phyloP scores from a whole-genome alignment of 30 jellyfish, hydroid and myxozoan species.

The Cassiopea andromeda region DNA sequence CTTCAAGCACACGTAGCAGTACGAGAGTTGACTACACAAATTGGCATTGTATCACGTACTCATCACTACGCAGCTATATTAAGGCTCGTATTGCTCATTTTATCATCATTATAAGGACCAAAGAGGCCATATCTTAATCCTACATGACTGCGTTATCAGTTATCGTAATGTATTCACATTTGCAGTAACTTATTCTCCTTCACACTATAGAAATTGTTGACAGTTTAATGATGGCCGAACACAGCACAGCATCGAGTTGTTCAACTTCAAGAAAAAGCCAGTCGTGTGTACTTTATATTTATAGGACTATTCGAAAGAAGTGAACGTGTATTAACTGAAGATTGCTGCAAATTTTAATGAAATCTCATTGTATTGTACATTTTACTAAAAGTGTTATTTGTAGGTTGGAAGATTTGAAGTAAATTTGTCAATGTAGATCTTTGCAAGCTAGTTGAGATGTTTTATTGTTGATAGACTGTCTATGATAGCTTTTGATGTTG shows the following conservation, averaged over 20 bases:
- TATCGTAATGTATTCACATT: neutral
- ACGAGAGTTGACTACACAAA: too few species aligned
- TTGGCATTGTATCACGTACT: too few species aligned
- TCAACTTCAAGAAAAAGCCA: neutral
- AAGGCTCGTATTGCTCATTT: too few species aligned
- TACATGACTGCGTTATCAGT: neutral
- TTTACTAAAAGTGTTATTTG: neutral
- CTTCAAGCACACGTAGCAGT: too few species aligned
- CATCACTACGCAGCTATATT: too few species aligned
- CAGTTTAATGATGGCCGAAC: neutral
- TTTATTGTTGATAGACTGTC: neutral
- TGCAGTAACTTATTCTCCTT: neutral
- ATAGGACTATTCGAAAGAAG: neutral
- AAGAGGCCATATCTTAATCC: neutral
- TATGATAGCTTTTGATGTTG: neutral
- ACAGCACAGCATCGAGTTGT: neutral
- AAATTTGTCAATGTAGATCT: neutral
- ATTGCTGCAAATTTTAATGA: neutral
- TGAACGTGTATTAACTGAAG: neutral
- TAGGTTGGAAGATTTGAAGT: neutral
- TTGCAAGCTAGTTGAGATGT: neutral
- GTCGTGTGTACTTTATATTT: neutral
- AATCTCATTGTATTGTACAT: neutral
- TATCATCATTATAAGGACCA: too few species aligned
- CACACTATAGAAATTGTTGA: neutral